These are phyloP conservation scores for Mastomys coucha DNA, from an alignment of 2,113 vertebrate species.

Conservation along the genomic window DNA sequence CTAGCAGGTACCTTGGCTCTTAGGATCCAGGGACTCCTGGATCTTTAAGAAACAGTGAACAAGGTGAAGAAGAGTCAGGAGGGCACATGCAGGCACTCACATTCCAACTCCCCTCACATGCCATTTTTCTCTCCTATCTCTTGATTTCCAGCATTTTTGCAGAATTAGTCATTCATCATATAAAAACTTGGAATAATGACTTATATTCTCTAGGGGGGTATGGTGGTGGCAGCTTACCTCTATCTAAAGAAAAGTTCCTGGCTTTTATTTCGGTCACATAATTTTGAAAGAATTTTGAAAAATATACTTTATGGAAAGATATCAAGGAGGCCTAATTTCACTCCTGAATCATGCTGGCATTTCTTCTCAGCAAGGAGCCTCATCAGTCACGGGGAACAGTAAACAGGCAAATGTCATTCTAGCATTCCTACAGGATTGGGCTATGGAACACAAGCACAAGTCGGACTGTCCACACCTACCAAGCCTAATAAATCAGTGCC, in stretches of 20 bases:
- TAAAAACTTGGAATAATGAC: slow-evolving; percentile 21
- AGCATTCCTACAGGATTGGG: slow-evolving; percentile 59
- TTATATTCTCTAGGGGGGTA: neutral
- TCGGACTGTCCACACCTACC: slow-evolving; percentile 54
- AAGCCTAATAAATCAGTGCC: slow-evolving; percentile 69
- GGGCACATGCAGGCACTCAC: neutral
- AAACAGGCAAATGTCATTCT: slow-evolving; percentile 63
- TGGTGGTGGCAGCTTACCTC: neutral
- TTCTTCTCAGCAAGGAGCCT: slow-evolving; percentile 53
- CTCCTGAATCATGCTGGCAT: neutral
- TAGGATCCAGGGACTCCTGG: neutral
- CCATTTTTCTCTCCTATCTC: neutral
- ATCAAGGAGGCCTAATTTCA: neutral
- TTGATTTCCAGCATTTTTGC: neutral
- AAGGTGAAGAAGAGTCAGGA: neutral
- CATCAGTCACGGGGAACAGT: slow-evolving; percentile 59
- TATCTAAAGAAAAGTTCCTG: slow-evolving; percentile 41
- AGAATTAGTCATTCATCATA: slow-evolving; percentile 14
- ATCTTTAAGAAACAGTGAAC: neutral
- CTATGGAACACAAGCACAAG: slow-evolving; percentile 28
- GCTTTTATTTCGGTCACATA: slow-evolving; percentile 52
- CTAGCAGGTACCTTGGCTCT: neutral
- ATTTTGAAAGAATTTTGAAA: slow-evolving; percentile 70
- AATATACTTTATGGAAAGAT: slow-evolving; percentile 63
- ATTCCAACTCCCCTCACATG: neutral